Percentiles rank a stretch among this genome's conserved stretches.
Conservation (phyloP, 2,888 invertebrate genomes). For the Dromius quadrimaculatus region DNA sequence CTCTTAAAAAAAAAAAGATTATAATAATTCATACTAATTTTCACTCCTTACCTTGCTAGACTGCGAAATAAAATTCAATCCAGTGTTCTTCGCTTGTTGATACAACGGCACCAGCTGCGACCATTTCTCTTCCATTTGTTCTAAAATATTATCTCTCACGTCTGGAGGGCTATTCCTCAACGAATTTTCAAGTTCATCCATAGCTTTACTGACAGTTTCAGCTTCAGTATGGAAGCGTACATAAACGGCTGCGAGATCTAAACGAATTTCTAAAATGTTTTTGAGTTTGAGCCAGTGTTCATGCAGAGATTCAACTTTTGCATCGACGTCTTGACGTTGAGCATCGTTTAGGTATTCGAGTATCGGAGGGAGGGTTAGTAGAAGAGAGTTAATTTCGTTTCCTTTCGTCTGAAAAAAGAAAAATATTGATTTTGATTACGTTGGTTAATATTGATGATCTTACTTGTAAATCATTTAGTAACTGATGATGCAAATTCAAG, state of each 20-base stretch:
- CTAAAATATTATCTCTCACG: conserved; percentile 67
- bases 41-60: conserved; percentile 69
- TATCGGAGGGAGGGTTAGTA: conserved; percentile 74
- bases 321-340: conserved; percentile 73
- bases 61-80: conserved; percentile 76
- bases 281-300: conserved; percentile 75
- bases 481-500: conserved; percentile 77
- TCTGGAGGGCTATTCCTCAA: conserved; percentile 68
- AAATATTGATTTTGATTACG: conserved; percentile 30
- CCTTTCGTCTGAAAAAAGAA: conserved; percentile 71
- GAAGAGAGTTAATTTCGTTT: conserved; percentile 75
- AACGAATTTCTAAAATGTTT: conserved; percentile 72
- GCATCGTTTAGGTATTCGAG: conserved; percentile 75
- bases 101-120: conserved; percentile 73
- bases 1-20: no score
- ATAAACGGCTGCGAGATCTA: conserved; percentile 76
- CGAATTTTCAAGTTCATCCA: conserved; percentile 75
- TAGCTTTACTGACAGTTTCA: conserved; percentile 74
- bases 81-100: conserved; percentile 75
- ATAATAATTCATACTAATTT: no score
- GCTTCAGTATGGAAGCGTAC: conserved; percentile 80
- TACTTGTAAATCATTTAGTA: conserved; percentile 80
- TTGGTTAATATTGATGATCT: conserved; percentile 53
- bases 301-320: conserved; percentile 74
- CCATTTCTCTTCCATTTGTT: conserved; percentile 75